A percentile compares a stretch with the other conserved stretches of the same genome.
Conservation (phyloP, 2,797 vertebrate genomes). For the Sphenopsis melanotis region DNA sequence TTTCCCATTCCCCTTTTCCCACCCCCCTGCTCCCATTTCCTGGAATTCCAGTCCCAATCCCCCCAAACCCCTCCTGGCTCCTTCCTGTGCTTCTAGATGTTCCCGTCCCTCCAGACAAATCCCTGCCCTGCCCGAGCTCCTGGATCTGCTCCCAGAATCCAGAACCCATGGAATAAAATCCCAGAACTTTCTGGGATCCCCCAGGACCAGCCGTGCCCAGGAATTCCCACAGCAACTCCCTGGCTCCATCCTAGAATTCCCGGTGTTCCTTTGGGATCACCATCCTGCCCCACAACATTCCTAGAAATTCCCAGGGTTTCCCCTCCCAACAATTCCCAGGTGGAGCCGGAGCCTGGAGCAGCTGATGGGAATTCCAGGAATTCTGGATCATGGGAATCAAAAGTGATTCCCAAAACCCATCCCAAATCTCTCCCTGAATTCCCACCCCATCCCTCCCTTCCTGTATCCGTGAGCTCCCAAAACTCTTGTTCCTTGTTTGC, state of each 20-base stretch:
- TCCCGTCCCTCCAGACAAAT: rapidly evolving
- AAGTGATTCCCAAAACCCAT: not conserved
- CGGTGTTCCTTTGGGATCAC: not conserved
- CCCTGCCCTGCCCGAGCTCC: rapidly evolving
- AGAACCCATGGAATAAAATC: not conserved
- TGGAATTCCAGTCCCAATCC: not conserved
- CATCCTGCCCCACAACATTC: no score
- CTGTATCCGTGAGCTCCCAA: not conserved
- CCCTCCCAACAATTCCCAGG: not conserved
- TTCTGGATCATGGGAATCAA: not conserved
- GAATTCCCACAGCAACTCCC: not conserved
- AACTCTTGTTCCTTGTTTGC: rapidly evolving
- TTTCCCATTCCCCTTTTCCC: no score
- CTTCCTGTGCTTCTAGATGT: not conserved
- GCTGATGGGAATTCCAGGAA: not conserved
- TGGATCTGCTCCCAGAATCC: not conserved
- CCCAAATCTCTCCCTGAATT: not conserved
- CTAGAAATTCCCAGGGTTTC: not conserved
- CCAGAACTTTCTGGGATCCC: not conserved
- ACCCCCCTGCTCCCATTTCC: not conserved
- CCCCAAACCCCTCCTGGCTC: not conserved
- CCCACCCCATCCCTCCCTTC: not conserved
- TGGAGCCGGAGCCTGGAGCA: not conserved
- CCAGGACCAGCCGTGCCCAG: not conserved
- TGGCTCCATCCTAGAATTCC: not conserved